These are phyloP conservation scores for Epinotia bilunana DNA, from an alignment of 2,888 invertebrate species.

Conservation along the genomic window DNA sequence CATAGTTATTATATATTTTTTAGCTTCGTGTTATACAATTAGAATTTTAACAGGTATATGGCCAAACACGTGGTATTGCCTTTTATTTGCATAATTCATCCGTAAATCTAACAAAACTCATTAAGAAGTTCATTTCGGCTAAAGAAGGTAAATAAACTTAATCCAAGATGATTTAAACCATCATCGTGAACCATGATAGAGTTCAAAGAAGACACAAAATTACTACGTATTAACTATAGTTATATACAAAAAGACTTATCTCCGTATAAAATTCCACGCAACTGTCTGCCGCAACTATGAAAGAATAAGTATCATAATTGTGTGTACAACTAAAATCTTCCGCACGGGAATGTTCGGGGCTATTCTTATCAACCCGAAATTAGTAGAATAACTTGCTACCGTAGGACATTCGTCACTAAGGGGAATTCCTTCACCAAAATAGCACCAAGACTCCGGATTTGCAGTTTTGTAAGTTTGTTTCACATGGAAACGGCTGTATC, in stretches of 20 bases:
- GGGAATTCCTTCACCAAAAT: constrained; percentile 30
- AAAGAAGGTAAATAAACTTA: constrained; percentile 22
- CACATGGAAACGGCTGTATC: neutral
- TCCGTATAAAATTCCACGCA: neutral
- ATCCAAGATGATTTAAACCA: constrained; percentile 22
- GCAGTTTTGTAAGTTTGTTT: neutral
- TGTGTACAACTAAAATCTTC: constrained; percentile 4
- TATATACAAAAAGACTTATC: neutral
- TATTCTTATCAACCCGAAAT: constrained; percentile 39
- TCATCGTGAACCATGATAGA: constrained; percentile 18
- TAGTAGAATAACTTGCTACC: constrained; percentile 38
- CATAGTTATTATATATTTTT: too few relatives aligned
- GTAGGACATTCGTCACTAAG: constrained; percentile 23
- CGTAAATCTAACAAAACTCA: neutral
- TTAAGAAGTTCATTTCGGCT: neutral
- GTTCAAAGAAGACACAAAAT: constrained; percentile 27
- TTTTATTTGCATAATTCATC: neutral
- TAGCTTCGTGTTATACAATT: too few relatives aligned
- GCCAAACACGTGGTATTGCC: neutral
- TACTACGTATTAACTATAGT: neutral
- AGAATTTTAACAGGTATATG: too few relatives aligned
- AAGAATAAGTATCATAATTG: neutral
- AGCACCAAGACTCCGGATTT: neutral
- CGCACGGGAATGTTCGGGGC: neutral
- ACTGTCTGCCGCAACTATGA: neutral